Evolutionary conservation across 2,113 vertebrate species (phyloP).

Genomic region (Microtus montanus): DNA sequence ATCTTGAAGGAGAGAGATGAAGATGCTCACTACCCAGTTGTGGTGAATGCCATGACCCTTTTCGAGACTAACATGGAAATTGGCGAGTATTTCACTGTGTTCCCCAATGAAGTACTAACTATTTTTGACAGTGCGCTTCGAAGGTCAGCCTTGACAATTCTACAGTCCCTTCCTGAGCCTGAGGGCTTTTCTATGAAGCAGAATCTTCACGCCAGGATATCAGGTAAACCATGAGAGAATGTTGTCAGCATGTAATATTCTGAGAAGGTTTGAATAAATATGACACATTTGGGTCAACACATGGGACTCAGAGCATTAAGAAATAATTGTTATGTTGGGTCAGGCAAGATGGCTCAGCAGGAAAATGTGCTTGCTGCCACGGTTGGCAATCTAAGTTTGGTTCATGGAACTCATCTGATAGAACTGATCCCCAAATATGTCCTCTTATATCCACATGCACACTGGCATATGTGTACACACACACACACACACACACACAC

Average conservation of each 20-base stretch:
- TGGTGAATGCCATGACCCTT: conserved; percentile 95
- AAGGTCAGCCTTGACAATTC: conserved; percentile 81
- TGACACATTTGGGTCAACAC: background rate
- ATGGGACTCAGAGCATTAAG: background rate
- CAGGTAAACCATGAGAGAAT: conserved; percentile 85
- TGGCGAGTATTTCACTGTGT: conserved; percentile 93
- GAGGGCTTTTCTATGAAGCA: conserved; percentile 82
- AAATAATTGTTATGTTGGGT: background rate
- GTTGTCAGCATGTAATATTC: background rate
- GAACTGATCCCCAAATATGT: background rate
- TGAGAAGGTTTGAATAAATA: conserved; percentile 1
- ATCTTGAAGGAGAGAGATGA: conserved; percentile 84
- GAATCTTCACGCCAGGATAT: conserved; percentile 92
- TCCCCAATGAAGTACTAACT: conserved; percentile 89
- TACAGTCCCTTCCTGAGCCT: conserved; percentile 66
- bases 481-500: background rate
- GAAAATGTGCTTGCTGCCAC: background rate
- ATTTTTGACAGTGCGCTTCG: conserved; percentile 92
- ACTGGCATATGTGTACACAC: background rate
- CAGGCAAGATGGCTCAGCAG: background rate
- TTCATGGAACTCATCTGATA: background rate
- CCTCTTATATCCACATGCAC: too few relatives aligned
- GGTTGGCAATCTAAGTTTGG: background rate
- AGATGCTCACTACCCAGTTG: conserved; percentile 89
- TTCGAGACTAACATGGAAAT: conserved; percentile 98